Evolutionary conservation across 1,140 invertebrate genomes (phyloP), one percentile per base, ranked within the genome.

Genomic region (Cotesia typhae): DNA sequence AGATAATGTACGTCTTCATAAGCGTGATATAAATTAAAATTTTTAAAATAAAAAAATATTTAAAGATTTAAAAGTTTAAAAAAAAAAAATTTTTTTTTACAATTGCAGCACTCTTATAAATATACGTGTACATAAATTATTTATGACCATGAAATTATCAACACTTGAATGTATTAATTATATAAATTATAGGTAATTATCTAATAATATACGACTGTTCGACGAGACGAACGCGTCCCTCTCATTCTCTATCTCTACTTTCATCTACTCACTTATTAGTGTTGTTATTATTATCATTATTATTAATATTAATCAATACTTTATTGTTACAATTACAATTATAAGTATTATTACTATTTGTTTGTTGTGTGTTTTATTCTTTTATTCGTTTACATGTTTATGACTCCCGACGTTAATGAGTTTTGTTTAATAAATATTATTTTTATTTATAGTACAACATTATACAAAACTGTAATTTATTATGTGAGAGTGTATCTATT

Each of bases 201-300:
- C 5, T 36, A 14, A 72, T 61, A 66, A 70, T 52, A 64, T 66
- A 57, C 70, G 69, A 69, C 74, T 72, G 77, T 78, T 75, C 75
- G 69, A 77, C 75, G 76, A 75, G 74, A 61, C 55, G 68, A 65
- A 57, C 70, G 63, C 59, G 37, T 63, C 65, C 66, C 73, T 76
- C 70, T 76, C 75, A 68, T 71, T 70, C 75, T 76, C 68, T 76
- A 37, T 74, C 65, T 76, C 72, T 73, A 38, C 74, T 66, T 76
- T 41, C 47, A 38, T n/a, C 52, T 69, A 73, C 71, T 77, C 71
- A 73, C 72, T 74, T 71, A 76, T 47, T 74, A 61, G 74, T 63
- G 70, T 61, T 73, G 67, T 70, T 38, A 73, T 64, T 76, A 57
- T 72, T 55, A 65, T 72, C 52, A 41, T 74, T 71, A 69, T 66